phyloP scores from a whole-genome alignment of 2,888 invertebrate genomes.

The Cheilosia vernalis region DNA sequence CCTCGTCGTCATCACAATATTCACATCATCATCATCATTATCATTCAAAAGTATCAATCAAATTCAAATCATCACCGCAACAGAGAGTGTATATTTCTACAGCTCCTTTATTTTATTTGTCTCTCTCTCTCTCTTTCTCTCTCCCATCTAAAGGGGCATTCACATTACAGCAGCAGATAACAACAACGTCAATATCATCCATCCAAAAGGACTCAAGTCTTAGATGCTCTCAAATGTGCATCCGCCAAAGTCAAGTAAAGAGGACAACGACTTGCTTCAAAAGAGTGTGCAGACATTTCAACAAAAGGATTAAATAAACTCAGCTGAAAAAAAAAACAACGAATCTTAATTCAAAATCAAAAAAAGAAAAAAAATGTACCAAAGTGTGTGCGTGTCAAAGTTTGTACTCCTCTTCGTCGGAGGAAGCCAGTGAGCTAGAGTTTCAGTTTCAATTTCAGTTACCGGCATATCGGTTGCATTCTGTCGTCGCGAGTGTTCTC shows the following conservation, averaged over 20 bases:
- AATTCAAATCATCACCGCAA: slow-evolving; percentile 46
- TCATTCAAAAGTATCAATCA: slow-evolving; percentile 64
- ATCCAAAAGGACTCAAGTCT: slow-evolving; percentile 19
- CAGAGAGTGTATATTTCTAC: slow-evolving; percentile 51
- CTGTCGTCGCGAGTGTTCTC: slow-evolving; percentile 15
- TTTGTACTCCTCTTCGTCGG: slow-evolving; percentile 26
- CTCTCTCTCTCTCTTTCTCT: slow-evolving; percentile 29
- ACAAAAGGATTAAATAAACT: slow-evolving; percentile 48
- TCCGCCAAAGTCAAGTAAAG: slow-evolving; percentile 36
- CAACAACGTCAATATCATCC: slow-evolving; percentile 51
- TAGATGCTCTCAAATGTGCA: slow-evolving; percentile 35
- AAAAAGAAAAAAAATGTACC: neutral
- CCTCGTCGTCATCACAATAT: slow-evolving; percentile 23
- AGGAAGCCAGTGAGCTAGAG: neutral
- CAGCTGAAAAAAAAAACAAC: neutral
- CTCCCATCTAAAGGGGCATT: slow-evolving; percentile 62
- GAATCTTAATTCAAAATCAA: neutral
- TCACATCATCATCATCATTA: slow-evolving; percentile 42
- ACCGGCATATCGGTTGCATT: slow-evolving; percentile 63
- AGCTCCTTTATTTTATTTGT: slow-evolving; percentile 36
- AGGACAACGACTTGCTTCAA: slow-evolving; percentile 43
- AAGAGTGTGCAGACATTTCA: slow-evolving; percentile 8
- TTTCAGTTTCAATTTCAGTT: slow-evolving; percentile 67
- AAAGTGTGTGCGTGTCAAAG: slow-evolving; percentile 61
- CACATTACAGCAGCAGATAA: slow-evolving; percentile 71